These are phyloP conservation scores for Hemithea aestivaria DNA, from an alignment of 2,888 invertebrate genomes.

Conservation along the genomic window DNA sequence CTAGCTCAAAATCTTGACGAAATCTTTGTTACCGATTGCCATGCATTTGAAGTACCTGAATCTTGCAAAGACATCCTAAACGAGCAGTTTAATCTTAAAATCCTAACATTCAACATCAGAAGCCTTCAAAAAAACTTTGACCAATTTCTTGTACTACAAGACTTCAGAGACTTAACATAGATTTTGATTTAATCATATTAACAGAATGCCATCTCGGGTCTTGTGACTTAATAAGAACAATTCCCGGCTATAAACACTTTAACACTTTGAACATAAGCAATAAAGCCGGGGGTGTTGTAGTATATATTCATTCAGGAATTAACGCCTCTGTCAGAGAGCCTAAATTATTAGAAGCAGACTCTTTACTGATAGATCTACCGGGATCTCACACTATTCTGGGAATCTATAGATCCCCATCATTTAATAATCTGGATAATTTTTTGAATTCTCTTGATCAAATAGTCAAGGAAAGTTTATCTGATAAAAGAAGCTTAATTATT, in stretches of 20 bases:
- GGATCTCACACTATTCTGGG: background rate
- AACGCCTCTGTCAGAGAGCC: background rate
- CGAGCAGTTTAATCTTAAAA: background rate
- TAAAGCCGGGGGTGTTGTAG: background rate
- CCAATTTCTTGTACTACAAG: background rate
- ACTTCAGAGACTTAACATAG: background rate
- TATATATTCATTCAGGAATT: background rate
- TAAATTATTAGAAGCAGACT: background rate
- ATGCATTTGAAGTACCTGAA: background rate
- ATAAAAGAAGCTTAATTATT: too few species aligned
- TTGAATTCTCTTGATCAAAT: too few species aligned
- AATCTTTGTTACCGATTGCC: background rate
- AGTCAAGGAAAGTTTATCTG: too few species aligned
- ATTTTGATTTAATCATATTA: slow-evolving; percentile 3
- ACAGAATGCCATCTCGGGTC: slow-evolving; percentile 1
- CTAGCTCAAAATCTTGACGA: too few species aligned
- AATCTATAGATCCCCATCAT: background rate
- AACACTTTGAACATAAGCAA: background rate
- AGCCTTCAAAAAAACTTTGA: slow-evolving; percentile 1
- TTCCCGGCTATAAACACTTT: background rate
- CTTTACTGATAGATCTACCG: background rate
- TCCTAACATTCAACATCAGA: slow-evolving; percentile 1
- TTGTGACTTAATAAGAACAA: background rate
- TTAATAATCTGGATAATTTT: background rate
- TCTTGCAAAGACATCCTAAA: background rate